A percentile compares a stretch with the other conserved stretches of the same genome.
phyloP scores from a whole-genome alignment of 23 tunicate species.

The Phallusia fumigata region DNA sequence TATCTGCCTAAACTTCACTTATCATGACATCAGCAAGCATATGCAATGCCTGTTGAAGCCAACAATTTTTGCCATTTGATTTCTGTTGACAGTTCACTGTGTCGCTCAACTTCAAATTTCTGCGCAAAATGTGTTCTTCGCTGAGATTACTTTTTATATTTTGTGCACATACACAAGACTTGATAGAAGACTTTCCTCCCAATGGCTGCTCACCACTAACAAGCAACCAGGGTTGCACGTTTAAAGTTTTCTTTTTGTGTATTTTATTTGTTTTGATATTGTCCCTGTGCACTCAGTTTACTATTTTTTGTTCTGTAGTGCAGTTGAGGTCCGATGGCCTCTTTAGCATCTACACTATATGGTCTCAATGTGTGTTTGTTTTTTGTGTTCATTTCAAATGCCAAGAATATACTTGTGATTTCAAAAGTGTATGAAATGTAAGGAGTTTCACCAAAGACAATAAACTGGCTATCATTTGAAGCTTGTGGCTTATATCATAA shows the following conservation, averaged over 20 bases:
- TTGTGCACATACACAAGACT: slow-evolving; percentile 5
- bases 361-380: background rate
- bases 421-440: background rate
- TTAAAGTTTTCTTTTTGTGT: background rate
- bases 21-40: background rate
- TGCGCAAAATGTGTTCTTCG: background rate
- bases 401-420: background rate
- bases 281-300: background rate
- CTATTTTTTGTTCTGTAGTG: background rate
- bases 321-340: background rate
- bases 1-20: slow-evolving; percentile 3
- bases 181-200: background rate
- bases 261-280: slow-evolving; percentile 1
- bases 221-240: background rate
- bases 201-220: too few species aligned
- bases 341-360: background rate
- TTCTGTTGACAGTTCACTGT: background rate
- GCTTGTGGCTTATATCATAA: background rate
- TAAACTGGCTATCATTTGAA: background rate
- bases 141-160: slow-evolving; percentile 6
- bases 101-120: slow-evolving; percentile 2
- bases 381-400: slow-evolving; percentile 2
- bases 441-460: slow-evolving; percentile 13
- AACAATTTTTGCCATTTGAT: background rate
- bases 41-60: background rate